phyloP scores from a whole-genome alignment of 1,140 invertebrate genomes.

The Carposina sasakii region DNA sequence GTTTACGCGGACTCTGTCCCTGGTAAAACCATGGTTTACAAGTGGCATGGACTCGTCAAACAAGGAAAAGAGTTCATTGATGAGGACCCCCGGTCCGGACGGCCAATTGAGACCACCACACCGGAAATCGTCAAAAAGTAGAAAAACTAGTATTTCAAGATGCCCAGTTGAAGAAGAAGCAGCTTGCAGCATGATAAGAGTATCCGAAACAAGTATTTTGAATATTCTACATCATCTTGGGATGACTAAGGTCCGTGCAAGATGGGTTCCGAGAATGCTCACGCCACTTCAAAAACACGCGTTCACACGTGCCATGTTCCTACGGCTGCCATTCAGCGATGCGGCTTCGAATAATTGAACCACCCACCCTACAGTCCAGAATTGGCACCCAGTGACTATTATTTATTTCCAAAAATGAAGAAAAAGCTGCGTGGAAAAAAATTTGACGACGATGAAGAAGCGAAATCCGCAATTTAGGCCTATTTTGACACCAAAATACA shows the following conservation, averaged over 20 bases:
- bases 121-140: constrained; percentile 17
- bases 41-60: constrained; percentile 3
- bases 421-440: constrained; percentile 13
- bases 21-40: constrained; percentile 4
- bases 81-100: background rate
- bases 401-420: constrained; percentile 10
- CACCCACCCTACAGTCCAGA: constrained; percentile 12
- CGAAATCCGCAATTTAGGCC: constrained; percentile 15
- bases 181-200: constrained; percentile 2
- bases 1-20: no score
- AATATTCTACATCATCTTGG: constrained; percentile 23
- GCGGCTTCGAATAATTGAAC: constrained; percentile 37
- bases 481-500: constrained; percentile 36
- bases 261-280: constrained; percentile 36
- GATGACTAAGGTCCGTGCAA: constrained; percentile 25
- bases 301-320: constrained; percentile 32
- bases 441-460: constrained; percentile 15
- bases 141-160: constrained; percentile 32
- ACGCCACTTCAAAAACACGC: constrained; percentile 26
- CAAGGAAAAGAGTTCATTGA: constrained; percentile 7
- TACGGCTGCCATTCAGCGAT: constrained; percentile 41
- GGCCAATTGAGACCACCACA: background rate
- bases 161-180: constrained; percentile 24
- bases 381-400: constrained; percentile 25
- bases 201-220: background rate